phyloP scores from a whole-genome alignment of 2,113 vertebrate genomes.

The Triplophysa dalaica region DNA sequence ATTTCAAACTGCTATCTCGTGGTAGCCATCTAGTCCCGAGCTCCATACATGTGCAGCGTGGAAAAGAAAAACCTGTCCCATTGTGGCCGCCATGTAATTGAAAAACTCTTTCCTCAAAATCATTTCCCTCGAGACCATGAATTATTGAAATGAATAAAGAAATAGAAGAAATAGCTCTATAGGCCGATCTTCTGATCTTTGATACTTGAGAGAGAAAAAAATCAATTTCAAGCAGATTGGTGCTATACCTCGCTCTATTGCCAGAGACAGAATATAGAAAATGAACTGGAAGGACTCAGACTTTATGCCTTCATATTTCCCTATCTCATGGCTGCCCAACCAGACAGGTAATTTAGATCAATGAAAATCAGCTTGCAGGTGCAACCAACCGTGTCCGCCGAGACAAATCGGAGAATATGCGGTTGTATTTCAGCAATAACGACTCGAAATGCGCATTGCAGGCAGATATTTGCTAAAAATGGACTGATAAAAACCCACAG shows the following conservation, averaged over 20 bases:
- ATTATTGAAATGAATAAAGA: slow-evolving; percentile 49
- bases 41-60: not conserved
- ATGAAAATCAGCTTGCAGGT: slow-evolving; percentile 39
- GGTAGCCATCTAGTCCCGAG: slow-evolving; percentile 18
- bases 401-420: slow-evolving; percentile 32
- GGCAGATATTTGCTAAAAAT: slow-evolving; percentile 3
- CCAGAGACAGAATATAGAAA: slow-evolving; percentile 24
- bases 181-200: slow-evolving; percentile 38
- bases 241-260: slow-evolving; percentile 7
- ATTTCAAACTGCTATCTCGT: slow-evolving; percentile 23
- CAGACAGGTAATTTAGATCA: slow-evolving; percentile 43
- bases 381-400: not conserved
- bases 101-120: slow-evolving; percentile 46
- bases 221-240: slow-evolving; percentile 43
- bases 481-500: not conserved
- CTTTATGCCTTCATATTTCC: slow-evolving; percentile 26
- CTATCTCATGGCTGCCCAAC: slow-evolving; percentile 4
- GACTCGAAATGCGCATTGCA: not conserved
- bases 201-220: slow-evolving; percentile 21
- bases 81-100: slow-evolving; percentile 22
- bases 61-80: not conserved
- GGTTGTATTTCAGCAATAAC: not conserved
- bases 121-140: slow-evolving; percentile 40
- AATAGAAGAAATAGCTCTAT: slow-evolving; percentile 29
- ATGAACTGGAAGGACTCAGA: slow-evolving; percentile 25